These are phyloP conservation scores for Alosa alosa DNA, from an alignment of 2,113 vertebrate genomes.

Conservation along the genomic window DNA sequence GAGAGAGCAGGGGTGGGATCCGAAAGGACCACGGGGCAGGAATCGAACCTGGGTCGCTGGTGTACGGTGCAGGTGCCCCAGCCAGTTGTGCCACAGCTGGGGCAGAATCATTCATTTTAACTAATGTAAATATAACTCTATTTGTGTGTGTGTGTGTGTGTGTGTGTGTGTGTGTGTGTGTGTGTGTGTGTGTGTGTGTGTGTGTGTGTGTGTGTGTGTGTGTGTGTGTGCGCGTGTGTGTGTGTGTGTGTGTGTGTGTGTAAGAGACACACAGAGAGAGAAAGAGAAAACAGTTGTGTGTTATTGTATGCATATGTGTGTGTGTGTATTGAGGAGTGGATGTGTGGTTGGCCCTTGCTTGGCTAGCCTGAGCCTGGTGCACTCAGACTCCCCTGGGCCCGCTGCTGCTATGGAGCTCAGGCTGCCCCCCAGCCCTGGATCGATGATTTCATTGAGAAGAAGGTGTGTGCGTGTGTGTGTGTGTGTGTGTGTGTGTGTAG, in stretches of 20 bases:
- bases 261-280: neutral
- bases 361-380: neutral
- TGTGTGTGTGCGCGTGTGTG: neutral
- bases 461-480: neutral
- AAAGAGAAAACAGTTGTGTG: neutral
- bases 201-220: slow-evolving; percentile 3
- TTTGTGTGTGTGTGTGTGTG: neutral
- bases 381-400: neutral
- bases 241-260: neutral
- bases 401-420: slow-evolving; percentile 36
- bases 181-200: neutral
- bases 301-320: neutral
- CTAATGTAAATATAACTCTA: neutral
- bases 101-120: too few species aligned
- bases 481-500: neutral
- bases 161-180: neutral
- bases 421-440: slow-evolving; percentile 42
- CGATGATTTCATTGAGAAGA: slow-evolving; percentile 74
- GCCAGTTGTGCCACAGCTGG: too few species aligned
- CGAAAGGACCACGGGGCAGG: too few species aligned
- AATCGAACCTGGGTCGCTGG: too few species aligned
- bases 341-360: neutral
- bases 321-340: neutral
- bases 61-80: too few species aligned
- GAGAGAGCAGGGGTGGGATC: too few species aligned